Conservation (phyloP, 1,140 invertebrate genomes). For the Pseudomyrmex gracilis region DNA sequence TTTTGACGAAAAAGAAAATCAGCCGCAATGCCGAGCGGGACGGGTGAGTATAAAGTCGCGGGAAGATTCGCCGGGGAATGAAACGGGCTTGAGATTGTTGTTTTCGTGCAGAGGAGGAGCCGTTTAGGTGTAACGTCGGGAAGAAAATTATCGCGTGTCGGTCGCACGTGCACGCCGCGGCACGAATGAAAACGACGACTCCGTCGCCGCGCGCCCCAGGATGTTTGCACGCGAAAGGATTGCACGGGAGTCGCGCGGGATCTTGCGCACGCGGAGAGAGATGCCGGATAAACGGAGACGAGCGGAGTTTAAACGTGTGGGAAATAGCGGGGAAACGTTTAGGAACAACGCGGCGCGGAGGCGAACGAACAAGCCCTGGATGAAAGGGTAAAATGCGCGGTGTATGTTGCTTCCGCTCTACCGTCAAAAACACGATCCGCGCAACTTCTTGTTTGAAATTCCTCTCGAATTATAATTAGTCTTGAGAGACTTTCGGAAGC, state of each 20-base stretch:
- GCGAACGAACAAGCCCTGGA: conserved; percentile 1
- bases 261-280: conserved; percentile 36
- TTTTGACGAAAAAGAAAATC: conserved; percentile 14
- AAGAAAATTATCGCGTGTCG: conserved; percentile 51
- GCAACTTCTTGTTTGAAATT: neutral
- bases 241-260: conserved; percentile 8
- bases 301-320: conserved; percentile 46
- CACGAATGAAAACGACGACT: conserved; percentile 12
- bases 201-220: conserved; percentile 6
- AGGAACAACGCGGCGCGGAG: neutral
- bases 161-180: conserved; percentile 25
- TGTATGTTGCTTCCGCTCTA: neutral
- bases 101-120: conserved; percentile 30
- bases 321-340: conserved; percentile 29
- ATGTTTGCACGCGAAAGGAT: conserved; percentile 52
- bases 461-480: conserved; percentile 27
- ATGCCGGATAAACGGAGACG: conserved; percentile 52
- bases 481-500: neutral
- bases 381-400: conserved; percentile 46
- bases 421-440: conserved; percentile 24
- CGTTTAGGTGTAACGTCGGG: conserved; percentile 13
- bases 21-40: neutral
- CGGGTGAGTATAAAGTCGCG: neutral
- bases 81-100: conserved; percentile 13
- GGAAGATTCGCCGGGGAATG: conserved; percentile 14